These are phyloP conservation scores for Nesometra sesokonis DNA, from an alignment of 35 echinoderm and acorn worm species.

Conservation along the genomic window DNA sequence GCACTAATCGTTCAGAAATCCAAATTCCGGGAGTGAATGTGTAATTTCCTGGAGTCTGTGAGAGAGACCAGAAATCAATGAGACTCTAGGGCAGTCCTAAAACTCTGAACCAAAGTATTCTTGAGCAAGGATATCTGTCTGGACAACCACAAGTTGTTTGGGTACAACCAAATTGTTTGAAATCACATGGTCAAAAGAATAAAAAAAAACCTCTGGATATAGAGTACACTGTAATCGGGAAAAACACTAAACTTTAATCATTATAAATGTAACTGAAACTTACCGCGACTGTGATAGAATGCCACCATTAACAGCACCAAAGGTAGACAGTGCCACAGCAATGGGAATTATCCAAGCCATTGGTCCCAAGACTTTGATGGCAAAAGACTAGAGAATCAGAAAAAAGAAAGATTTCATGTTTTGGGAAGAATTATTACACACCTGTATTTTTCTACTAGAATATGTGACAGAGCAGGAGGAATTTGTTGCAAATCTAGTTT, in stretches of 20 bases:
- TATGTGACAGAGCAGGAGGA: not conserved
- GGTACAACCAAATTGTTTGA: not conserved
- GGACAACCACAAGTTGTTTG: not conserved
- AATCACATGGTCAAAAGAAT: not conserved
- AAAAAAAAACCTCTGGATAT: not conserved
- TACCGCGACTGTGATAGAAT: slow-evolving; percentile 78
- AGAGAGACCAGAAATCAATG: too few species aligned
- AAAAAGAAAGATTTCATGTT: too few species aligned
- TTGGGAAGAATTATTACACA: too few species aligned
- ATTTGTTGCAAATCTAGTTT: too few species aligned
- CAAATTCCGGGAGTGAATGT: too few species aligned
- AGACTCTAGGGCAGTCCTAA: too few species aligned
- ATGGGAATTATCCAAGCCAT: slow-evolving; percentile 92
- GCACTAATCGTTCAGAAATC: too few species aligned
- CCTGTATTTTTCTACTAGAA: not conserved
- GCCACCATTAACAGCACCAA: slow-evolving; percentile 90
- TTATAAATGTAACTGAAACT: not conserved
- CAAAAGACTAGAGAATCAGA: slow-evolving; percentile 58
- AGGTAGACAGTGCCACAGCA: slow-evolving; percentile 86
- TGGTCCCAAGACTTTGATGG: slow-evolving; percentile 62
- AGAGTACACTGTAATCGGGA: not conserved
- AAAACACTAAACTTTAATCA: not conserved
- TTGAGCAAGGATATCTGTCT: too few species aligned
- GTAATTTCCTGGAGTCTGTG: too few species aligned
- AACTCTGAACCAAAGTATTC: too few species aligned